Evolutionary conservation across 2,797 vertebrate species (phyloP).

Genomic region (Enteromius unitaeniatus): DNA sequence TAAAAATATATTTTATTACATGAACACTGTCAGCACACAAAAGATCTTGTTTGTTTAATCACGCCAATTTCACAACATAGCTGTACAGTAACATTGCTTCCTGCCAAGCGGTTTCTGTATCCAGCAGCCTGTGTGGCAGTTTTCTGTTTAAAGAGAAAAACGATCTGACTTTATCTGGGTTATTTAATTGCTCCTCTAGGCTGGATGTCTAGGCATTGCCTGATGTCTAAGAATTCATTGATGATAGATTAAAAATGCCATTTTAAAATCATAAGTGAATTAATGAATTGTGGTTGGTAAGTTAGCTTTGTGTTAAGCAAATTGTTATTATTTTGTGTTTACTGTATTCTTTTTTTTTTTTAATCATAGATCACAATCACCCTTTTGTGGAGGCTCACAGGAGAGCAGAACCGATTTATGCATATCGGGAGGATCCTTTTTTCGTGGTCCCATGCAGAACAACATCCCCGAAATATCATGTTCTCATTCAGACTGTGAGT

Average conservation of each 20-base stretch:
- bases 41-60: slow-evolving; percentile 59
- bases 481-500: slow-evolving; percentile 80
- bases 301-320: slow-evolving; percentile 15
- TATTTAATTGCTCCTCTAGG: slow-evolving; percentile 55
- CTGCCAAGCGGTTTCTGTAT: slow-evolving; percentile 52
- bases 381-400: slow-evolving; percentile 79
- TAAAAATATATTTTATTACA: slow-evolving; percentile 21
- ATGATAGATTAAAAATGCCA: slow-evolving; percentile 9
- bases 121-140: slow-evolving; percentile 16
- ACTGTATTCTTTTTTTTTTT: slow-evolving; percentile 37
- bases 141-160: slow-evolving; percentile 52
- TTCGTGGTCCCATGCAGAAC: slow-evolving; percentile 86
- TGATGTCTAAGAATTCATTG: slow-evolving; percentile 30
- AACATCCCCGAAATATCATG: slow-evolving; percentile 78
- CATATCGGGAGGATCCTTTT: slow-evolving; percentile 58
- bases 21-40: slow-evolving; percentile 1
- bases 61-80: slow-evolving; percentile 62
- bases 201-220: slow-evolving; percentile 41
- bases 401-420: slow-evolving; percentile 28
- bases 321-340: slow-evolving; percentile 38
- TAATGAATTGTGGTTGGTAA: neutral
- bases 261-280: neutral
- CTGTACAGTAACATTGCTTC: slow-evolving; percentile 58
- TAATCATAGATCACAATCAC: slow-evolving; percentile 76
- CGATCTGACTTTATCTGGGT: slow-evolving; percentile 53